Base-by-base conservation (phyloP, 2,797 vertebrate genomes). In the Lithobates pipiens region DNA sequence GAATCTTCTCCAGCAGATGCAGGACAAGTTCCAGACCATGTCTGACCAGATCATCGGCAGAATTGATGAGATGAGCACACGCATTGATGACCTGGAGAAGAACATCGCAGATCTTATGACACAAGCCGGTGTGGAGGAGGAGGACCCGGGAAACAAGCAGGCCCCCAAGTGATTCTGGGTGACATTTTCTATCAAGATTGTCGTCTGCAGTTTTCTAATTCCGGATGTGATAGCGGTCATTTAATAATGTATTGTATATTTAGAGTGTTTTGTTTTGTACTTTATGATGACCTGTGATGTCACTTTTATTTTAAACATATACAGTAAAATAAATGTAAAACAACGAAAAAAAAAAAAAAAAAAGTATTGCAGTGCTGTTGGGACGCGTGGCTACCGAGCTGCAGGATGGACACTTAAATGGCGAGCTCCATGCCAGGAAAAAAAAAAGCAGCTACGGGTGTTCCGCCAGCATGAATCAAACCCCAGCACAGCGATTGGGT, bases 11-110 rank as follows among this genome's bases (percentile, higher is more conserved):
- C 98, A 99, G 79, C 98, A 99, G 92, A 99, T 99, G 98, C 98
- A 99, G 92, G 98, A 99, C 92, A 99, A 99, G 91, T 99, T 99
- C 92, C 98, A 99, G 92, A 98, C 97, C 83, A 99, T 99, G 98
- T 99, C 98, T 6, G 98, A 99, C 92, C 98, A 99, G 92, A 99
- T 99, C 78, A 99, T 99, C 68, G 98, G 98, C 80, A 97, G 98
- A 93, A 99, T 99, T 10, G 98, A 99, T 81, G 97, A 99, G 88
- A 99, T 99, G 98, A 99, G 97, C 91, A 98, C 96, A 21, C 98
- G 98, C 50, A 99, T 99, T 0, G 98, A 99, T 1, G 98, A 99
- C 89, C 93, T 99, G 92, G 98, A 99, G 95, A 97, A 98, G 83
- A 99, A 99, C 91, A 99, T 99, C 1, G 97, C 97, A 0, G 98